Conservation (phyloP, 1,140 invertebrate species). For the Drosophila takahashii region DNA sequence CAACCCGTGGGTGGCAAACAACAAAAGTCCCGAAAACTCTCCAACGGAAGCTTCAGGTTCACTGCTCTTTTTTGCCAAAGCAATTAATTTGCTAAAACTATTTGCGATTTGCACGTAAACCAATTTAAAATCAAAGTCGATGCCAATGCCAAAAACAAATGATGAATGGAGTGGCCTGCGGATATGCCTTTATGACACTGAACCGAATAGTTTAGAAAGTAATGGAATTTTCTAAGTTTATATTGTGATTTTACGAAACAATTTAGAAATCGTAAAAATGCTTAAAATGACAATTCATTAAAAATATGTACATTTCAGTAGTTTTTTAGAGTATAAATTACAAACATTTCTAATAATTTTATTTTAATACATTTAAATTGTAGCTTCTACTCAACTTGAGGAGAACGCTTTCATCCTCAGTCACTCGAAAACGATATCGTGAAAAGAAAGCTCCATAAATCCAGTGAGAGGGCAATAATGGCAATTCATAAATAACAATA, state of each 20-base stretch:
- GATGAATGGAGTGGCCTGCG: conserved; percentile 14
- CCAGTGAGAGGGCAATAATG: conserved; percentile 19
- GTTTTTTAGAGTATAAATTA: no score
- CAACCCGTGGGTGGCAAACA: conserved; percentile 2
- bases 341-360: no score
- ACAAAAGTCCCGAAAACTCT: conserved; percentile 18
- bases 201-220: not conserved
- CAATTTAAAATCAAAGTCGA: conserved; percentile 39
- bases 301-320: not conserved
- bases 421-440: conserved; percentile 9
- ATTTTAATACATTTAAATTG: no score
- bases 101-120: conserved; percentile 43
- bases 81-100: conserved; percentile 49
- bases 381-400: no score
- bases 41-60: not conserved
- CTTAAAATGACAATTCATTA: not conserved
- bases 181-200: not conserved
- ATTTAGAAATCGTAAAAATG: no score
- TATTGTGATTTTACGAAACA: no score
- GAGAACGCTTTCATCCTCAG: no score
- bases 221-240: not conserved
- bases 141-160: conserved; percentile 14
- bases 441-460: conserved; percentile 12
- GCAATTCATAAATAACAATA: conserved; percentile 39
- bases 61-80: conserved; percentile 18